Conservation (phyloP, 2,888 invertebrate genomes). For the Brachyopa scutellaris region DNA sequence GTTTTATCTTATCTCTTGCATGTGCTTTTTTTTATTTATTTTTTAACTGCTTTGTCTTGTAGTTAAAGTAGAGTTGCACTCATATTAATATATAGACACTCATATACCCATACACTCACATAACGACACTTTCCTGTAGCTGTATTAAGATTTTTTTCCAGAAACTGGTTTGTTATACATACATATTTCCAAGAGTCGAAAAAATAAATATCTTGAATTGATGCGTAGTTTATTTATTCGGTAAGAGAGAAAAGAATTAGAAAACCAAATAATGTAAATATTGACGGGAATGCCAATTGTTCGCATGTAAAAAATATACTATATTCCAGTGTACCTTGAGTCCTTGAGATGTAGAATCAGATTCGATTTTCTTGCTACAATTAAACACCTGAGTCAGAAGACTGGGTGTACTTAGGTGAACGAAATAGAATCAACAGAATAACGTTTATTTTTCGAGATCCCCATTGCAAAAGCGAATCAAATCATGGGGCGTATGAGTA, state of each 20-base stretch:
- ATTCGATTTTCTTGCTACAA: neutral
- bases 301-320: neutral
- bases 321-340: too few relatives aligned
- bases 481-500: neutral
- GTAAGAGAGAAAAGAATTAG: neutral
- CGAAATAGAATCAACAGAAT: neutral
- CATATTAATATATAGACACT: neutral
- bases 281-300: constrained; percentile 20
- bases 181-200: too few relatives aligned
- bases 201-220: neutral
- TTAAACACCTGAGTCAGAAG: neutral
- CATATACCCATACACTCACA: constrained; percentile 11
- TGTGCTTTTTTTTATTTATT: constrained; percentile 11
- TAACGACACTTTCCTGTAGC: neutral
- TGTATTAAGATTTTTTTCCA: too few relatives aligned
- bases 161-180: too few relatives aligned
- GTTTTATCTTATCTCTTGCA: constrained; percentile 55
- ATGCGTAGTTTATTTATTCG: constrained; percentile 15
- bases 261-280: constrained; percentile 22
- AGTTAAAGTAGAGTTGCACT: constrained; percentile 28
- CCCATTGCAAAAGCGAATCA: neutral
- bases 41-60: neutral
- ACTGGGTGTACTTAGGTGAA: neutral
- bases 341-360: neutral
- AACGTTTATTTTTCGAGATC: neutral